phyloP scores from a whole-genome alignment of 2,888 invertebrate genomes.

The Lasioglossum marginatum region DNA sequence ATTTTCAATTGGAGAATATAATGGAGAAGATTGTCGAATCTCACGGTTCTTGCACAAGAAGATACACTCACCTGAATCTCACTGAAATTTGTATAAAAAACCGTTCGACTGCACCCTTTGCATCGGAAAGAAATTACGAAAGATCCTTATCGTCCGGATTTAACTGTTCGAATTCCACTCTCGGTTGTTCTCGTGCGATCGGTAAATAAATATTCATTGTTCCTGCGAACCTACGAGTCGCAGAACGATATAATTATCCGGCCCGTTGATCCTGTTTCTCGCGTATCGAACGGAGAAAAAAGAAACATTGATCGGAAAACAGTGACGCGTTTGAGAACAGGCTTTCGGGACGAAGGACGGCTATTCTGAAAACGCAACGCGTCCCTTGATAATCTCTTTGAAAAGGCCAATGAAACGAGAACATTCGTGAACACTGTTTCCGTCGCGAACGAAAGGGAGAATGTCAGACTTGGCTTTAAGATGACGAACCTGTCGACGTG shows the following conservation, averaged over 20 bases:
- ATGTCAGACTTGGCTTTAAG: neutral
- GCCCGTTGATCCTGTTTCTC: neutral
- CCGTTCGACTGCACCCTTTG: neutral
- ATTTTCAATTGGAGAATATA: neutral
- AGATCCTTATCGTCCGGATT: neutral
- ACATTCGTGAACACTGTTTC: slow-evolving; percentile 27
- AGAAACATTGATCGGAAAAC: neutral
- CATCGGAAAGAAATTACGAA: neutral
- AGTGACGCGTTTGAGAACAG: slow-evolving; percentile 4
- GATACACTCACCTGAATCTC: neutral
- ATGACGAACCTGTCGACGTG: neutral
- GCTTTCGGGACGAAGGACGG: neutral
- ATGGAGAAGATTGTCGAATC: neutral
- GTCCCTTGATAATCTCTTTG: slow-evolving; percentile 21
- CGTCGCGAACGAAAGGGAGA: slow-evolving; percentile 28
- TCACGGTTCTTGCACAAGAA: neutral
- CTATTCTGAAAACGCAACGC: neutral
- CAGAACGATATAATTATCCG: slow-evolving; percentile 17
- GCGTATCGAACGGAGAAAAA: neutral
- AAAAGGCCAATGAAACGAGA: slow-evolving; percentile 17
- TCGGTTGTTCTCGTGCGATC: neutral
- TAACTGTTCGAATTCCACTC: neutral
- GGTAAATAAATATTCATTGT: slow-evolving; percentile 2
- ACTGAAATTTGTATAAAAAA: neutral
- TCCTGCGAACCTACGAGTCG: neutral